Conservation (phyloP, 2,113 vertebrate species). For the Tringa solitaria region DNA sequence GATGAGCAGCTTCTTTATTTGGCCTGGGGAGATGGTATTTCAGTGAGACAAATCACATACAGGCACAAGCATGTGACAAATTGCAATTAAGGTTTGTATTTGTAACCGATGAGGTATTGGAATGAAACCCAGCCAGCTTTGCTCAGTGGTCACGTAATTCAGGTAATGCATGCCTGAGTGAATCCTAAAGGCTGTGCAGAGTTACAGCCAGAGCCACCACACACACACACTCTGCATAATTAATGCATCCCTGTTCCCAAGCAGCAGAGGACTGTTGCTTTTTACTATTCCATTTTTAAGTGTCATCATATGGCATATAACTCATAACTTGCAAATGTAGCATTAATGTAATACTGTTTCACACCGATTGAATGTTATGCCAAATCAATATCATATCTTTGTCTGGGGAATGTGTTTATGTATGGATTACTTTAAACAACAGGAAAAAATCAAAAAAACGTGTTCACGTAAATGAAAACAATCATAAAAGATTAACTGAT, state of each 20-base stretch:
- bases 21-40: neutral
- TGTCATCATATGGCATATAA: neutral
- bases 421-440: neutral
- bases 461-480: neutral
- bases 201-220: neutral
- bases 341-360: neutral
- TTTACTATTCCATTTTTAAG: neutral
- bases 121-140: neutral
- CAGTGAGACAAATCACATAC: neutral
- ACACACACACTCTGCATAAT: neutral
- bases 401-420: neutral
- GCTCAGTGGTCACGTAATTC: neutral
- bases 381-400: neutral
- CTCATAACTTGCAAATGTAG: neutral
- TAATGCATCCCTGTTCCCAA: neutral
- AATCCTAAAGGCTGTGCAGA: neutral
- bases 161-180: neutral
- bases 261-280: neutral
- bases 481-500: neutral
- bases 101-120: neutral
- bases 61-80: neutral
- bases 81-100: neutral
- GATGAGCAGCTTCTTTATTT: neutral
- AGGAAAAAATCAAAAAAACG: neutral
- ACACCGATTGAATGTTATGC: neutral